phyloP scores from a whole-genome alignment of 2,888 invertebrate species.

The Eutolmus rufibarbis region DNA sequence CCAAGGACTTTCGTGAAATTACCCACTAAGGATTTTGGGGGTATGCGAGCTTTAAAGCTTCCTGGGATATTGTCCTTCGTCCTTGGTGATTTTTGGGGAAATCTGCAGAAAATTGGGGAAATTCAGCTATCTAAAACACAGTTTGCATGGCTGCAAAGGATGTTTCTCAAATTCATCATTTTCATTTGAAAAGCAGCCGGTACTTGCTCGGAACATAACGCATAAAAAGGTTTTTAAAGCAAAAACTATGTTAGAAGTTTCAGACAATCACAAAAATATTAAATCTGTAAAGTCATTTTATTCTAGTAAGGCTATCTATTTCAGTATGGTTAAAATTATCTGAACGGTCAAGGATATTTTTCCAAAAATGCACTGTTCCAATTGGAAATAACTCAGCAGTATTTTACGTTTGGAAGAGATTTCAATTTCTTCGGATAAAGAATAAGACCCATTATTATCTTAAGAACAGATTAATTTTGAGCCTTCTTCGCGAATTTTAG shows the following conservation, averaged over 20 bases:
- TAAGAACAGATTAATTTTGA: no score
- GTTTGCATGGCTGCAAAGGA: neutral
- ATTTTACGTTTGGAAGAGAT: no score
- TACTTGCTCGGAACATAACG: neutral
- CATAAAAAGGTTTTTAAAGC: neutral
- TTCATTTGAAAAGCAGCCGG: neutral
- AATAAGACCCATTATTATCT: no score
- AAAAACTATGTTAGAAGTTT: neutral
- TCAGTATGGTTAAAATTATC: no score
- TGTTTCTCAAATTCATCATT: neutral
- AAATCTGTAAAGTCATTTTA: no score
- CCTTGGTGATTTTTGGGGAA: neutral
- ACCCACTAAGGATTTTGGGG: neutral
- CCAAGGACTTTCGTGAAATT: slow-evolving; percentile 9
- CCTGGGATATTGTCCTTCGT: neutral
- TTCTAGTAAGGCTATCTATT: no score
- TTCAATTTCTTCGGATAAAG: no score
- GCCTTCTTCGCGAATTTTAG: no score
- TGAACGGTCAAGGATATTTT: no score
- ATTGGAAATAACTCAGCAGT: no score
- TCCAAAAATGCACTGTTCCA: no score
- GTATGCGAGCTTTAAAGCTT: neutral
- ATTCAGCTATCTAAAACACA: slow-evolving; percentile 7
- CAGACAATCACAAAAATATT: no score
- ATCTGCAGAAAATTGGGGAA: neutral